Conservation (phyloP, 2,797 vertebrate genomes). For the Trachurus trachurus region DNA sequence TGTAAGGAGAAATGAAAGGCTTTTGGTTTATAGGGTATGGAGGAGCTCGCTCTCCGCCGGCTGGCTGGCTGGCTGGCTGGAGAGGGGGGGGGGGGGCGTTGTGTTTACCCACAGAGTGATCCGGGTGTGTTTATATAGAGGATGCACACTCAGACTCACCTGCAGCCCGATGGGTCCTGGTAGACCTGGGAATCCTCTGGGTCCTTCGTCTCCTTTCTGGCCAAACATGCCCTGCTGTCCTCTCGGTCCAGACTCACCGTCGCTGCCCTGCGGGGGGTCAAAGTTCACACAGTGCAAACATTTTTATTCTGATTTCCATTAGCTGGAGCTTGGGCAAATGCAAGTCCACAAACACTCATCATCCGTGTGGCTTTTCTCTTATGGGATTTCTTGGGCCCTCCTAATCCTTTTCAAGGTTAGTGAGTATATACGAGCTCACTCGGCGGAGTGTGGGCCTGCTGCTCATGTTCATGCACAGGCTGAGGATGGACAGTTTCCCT, state of each 20-base stretch:
- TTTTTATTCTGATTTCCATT: constrained; percentile 45
- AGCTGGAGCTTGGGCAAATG: constrained; percentile 22
- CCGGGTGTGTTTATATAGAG: constrained; percentile 5
- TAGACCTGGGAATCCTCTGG: constrained; percentile 96
- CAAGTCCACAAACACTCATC: constrained; percentile 29
- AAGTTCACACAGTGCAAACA: constrained; percentile 43
- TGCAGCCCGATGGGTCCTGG: constrained; percentile 97
- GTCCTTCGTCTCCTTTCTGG: constrained; percentile 98
- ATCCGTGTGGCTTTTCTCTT: constrained; percentile 21
- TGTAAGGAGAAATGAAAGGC: constrained; percentile 65
- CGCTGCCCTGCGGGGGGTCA: constrained; percentile 89
- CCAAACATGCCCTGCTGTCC: constrained; percentile 99
- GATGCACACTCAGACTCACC: constrained; percentile 78
- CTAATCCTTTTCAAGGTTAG: constrained; percentile 64
- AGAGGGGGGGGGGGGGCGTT: constrained; percentile 7
- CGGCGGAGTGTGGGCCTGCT: constrained; percentile 18
- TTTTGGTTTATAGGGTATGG: constrained; percentile 42
- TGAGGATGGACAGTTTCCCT: constrained; percentile 17
- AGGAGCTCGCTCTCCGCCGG: constrained; percentile 49
- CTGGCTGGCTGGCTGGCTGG: constrained; percentile 3
- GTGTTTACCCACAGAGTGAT: constrained; percentile 28
- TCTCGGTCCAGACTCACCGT: constrained; percentile 95
- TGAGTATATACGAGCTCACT: constrained; percentile 13
- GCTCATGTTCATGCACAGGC: constrained; percentile 37
- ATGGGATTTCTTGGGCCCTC: constrained; percentile 26